Percentiles rank a stretch among this genome's conserved stretches.
phyloP scores from a whole-genome alignment of 1,140 invertebrate species.

The Drosophila chauvacae region DNA sequence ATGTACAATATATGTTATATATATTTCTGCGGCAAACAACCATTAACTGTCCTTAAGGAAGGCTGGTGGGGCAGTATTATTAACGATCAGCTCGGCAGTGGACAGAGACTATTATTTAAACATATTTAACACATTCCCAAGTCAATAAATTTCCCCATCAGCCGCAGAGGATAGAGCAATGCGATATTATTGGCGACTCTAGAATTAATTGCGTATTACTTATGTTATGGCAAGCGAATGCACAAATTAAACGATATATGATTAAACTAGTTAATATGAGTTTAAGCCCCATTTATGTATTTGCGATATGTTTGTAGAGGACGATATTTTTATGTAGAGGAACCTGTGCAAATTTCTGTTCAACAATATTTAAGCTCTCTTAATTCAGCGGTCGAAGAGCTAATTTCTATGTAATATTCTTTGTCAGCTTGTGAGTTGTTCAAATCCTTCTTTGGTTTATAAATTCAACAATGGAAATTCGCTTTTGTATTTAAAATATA shows the following conservation, averaged over 20 bases:
- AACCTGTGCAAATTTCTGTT: conserved; percentile 16
- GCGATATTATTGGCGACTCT: conserved; percentile 26
- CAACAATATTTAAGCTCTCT: conserved; percentile 13
- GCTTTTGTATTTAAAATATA: background rate
- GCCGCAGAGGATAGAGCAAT: conserved; percentile 17
- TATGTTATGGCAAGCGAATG: conserved; percentile 29
- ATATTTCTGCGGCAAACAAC: conserved; percentile 36
- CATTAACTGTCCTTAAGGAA: conserved; percentile 4
- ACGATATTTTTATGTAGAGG: background rate
- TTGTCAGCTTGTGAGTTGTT: conserved; percentile 21
- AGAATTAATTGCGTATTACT: conserved; percentile 39
- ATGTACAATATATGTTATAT: conserved; percentile 20
- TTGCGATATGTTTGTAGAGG: conserved; percentile 6
- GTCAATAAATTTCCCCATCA: conserved; percentile 19
- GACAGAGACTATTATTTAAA: conserved; percentile 11
- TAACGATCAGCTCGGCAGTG: conserved; percentile 29
- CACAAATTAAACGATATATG: conserved; percentile 42
- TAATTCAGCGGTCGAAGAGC: background rate
- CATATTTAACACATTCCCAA: conserved; percentile 23
- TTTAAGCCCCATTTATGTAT: conserved; percentile 4
- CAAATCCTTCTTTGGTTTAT: background rate
- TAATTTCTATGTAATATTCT: conserved; percentile 1
- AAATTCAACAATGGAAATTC: background rate
- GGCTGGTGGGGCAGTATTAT: conserved; percentile 38
- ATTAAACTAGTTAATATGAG: conserved; percentile 28